Base-by-base conservation (phyloP, 2,888 invertebrate species). In the Stenichneumon culpator region DNA sequence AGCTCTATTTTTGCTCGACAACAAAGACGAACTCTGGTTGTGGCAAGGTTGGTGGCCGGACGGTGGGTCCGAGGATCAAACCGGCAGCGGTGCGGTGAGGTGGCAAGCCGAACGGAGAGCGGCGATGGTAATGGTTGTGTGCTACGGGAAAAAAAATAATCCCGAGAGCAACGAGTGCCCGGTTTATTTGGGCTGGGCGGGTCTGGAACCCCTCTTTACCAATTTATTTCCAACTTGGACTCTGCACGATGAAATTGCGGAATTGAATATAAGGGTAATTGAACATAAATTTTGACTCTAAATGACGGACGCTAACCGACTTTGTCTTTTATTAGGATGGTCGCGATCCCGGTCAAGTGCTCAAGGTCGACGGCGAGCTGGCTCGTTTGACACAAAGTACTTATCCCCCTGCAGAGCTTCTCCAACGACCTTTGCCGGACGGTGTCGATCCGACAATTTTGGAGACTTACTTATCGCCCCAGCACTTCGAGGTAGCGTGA, bases 31-130 rank as follows among this genome's bases (percentile, higher is more conserved):
- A 89, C 95, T 98, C 87, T 99, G 97, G 97, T 94, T 99, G 91
- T 99, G 99, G 99, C 98, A 98, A 95, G 99, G 99, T 70, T 99
- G 98, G 98, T 98, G 98, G 97, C 98, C 98, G 28, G 95, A 96
- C 87, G 94, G 94, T 7, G 95, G 95, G 84, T 95, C 95, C 83
- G 96, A 96, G 63, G 96, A 94, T 90, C 96, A 95, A 84, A 96
- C 96, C 79, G 97, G 97, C 57, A 96, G 97, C 25, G 96, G 96
- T 79, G 96, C 96, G 6, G 95, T 96, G 52, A 96, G 98, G 87
- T 98, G 98, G 97, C 97, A 98, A 91, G 96, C 96, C 0, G 96
- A 98, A 93, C 95, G 98, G 65, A 95, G 96, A 86, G 98, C 97
- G 47, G 98, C 98, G 11, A 96, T 99, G 94, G 96, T 97, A 91